Evolutionary conservation across 2,797 vertebrate genomes (phyloP), one percentile per base, ranked within the genome.

Genomic region (Sparidentex hasta): DNA sequence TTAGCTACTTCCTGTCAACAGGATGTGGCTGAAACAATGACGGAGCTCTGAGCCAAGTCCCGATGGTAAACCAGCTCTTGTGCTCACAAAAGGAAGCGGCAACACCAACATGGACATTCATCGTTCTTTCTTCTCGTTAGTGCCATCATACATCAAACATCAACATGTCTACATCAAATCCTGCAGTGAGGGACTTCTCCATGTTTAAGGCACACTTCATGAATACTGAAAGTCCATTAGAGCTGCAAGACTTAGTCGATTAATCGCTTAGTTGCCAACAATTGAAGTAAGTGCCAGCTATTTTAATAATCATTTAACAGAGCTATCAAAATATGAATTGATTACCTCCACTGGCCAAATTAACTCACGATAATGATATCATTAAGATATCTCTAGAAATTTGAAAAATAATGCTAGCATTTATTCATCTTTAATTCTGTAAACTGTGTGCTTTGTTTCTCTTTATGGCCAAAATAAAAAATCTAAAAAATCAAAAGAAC

Each of bases 1-100:
- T 73, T 33, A 47, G 13, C 59, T 3, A 14, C 0, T 7, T 71
- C 61, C 65, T 64, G 50, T 76, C 62, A 69, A 74, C 81, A 88
- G 75, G 81, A 89, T 55, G 64, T 14, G 58, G 14, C 29, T 63
- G 38, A 65, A 84, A 86, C 76, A 83, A 84, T 74, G 78, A 33
- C 0, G 0, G 41, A 48, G 66, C 71, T 55, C 33, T 38, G n/a
- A 51, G 62, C 63, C 65, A 71, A 4, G 29, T 14, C 38, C 38
- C 66, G 50, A 41, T 33, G 47, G 29, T 66, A 46, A 78, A 79
- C 8, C 1, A 9, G 21, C 21, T 71, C 44, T 57, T 13, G 7
- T 20, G 25, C 33, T 63, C 16, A 54, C 16, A 43, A 57, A 47
- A 51, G 17, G 14, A 71, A 76, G 52, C 4, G 21, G 5, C 6